Conservation (phyloP, 2,888 invertebrate genomes). For the Microplitis deprimator region DNA sequence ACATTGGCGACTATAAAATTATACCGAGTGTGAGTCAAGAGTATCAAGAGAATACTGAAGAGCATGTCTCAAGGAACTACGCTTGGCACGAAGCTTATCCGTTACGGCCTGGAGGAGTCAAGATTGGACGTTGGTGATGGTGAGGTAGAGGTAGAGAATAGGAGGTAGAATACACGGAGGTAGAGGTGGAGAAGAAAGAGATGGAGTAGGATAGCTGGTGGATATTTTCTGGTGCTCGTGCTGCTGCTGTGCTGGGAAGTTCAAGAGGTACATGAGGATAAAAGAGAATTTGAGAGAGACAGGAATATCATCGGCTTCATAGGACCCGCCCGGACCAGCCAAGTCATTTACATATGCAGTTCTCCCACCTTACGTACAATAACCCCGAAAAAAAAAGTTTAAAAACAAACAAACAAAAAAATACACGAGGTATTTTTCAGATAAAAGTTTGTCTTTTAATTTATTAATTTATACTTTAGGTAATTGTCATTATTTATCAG, state of each 20-base stretch:
- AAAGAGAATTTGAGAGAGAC: conserved; percentile 34
- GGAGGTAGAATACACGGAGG: neutral
- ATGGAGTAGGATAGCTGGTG: neutral
- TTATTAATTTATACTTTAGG: neutral
- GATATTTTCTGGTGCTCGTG: conserved; percentile 1
- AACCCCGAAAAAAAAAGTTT: conserved; percentile 18
- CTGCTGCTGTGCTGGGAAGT: neutral
- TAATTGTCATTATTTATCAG: neutral
- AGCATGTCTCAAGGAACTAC: conserved; percentile 46
- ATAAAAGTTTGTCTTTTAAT: too few species aligned
- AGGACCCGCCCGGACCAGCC: conserved; percentile 44
- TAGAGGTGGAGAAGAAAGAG: conserved; percentile 10
- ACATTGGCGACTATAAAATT: neutral
- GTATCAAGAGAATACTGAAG: conserved; percentile 48
- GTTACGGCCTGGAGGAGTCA: conserved; percentile 59
- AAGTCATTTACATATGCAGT: conserved; percentile 16
- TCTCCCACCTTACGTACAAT: conserved; percentile 20
- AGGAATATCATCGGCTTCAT: conserved; percentile 48
- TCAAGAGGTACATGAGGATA: conserved; percentile 26
- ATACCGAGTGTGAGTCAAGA: conserved; percentile 34
- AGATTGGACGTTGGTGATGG: conserved; percentile 50
- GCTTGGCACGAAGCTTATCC: conserved; percentile 58
- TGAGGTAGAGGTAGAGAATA: conserved; percentile 53
- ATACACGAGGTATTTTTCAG: neutral
- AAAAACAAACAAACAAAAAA: neutral